Conservation (phyloP, 2,797 vertebrate species). For the Artibeus lituratus region DNA sequence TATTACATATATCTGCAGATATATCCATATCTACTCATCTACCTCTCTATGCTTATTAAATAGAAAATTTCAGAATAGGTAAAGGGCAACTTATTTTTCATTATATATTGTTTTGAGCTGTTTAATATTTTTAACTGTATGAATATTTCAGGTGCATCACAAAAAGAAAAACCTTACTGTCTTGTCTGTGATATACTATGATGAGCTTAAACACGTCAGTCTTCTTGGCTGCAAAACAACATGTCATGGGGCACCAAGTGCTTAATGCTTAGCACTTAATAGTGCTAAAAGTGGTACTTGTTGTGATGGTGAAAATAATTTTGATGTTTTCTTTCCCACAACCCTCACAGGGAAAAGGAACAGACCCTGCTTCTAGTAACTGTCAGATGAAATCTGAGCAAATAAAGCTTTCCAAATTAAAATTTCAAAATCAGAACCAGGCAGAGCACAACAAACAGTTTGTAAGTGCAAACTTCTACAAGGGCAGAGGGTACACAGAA, state of each 20-base stretch:
- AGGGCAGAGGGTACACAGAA: background rate
- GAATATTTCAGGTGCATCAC: background rate
- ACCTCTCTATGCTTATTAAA: background rate
- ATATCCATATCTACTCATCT: background rate
- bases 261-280: background rate
- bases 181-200: background rate
- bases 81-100: background rate
- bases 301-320: background rate
- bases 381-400: background rate
- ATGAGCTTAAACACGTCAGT: background rate
- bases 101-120: background rate
- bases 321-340: background rate
- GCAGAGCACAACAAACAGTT: background rate
- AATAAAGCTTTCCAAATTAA: background rate
- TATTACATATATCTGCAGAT: background rate
- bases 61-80: background rate
- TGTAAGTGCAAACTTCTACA: background rate
- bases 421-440: conserved; percentile 41
- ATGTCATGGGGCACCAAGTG: background rate
- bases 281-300: background rate
- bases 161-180: background rate
- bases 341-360: background rate
- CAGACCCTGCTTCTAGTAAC: background rate
- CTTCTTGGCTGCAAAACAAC: background rate
- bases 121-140: background rate